Evolutionary conservation across 2,113 vertebrate species (phyloP).

Genomic region (Chloropsis hardwickii): DNA sequence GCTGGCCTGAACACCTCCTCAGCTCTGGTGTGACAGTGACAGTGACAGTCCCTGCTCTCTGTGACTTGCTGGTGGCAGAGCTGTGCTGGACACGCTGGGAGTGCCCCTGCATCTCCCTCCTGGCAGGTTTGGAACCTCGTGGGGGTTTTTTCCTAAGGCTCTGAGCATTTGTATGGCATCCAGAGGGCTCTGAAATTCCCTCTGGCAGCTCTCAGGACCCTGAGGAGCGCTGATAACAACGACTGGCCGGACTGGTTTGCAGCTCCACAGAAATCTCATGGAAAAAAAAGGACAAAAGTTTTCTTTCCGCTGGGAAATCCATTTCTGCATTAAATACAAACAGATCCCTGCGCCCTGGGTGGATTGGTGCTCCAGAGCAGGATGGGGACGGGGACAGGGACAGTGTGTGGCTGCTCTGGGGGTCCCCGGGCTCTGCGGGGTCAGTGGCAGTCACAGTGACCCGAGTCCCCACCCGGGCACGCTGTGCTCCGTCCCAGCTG

Average conservation of each 20-base stretch:
- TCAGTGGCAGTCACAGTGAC: neutral
- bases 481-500: accelerated
- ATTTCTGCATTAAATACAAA: neutral
- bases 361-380: neutral
- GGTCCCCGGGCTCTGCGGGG: neutral
- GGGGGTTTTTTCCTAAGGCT: neutral
- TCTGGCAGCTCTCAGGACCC: neutral
- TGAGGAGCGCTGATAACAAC: neutral
- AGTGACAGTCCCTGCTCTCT: neutral
- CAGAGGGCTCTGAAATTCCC: neutral
- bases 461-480: neutral
- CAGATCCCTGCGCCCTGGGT: neutral
- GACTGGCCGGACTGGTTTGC: neutral
- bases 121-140: accelerated
- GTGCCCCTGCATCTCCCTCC: neutral
- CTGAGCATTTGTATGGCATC: neutral
- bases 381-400: neutral
- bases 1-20: neutral
- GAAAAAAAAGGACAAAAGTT: neutral
- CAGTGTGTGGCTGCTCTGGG: neutral
- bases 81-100: neutral
- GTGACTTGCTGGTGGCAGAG: accelerated
- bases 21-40: neutral
- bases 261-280: neutral
- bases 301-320: neutral